These are phyloP conservation scores for Knipowitschia caucasica DNA, from an alignment of 2,797 vertebrate genomes.

Conservation along the genomic window DNA sequence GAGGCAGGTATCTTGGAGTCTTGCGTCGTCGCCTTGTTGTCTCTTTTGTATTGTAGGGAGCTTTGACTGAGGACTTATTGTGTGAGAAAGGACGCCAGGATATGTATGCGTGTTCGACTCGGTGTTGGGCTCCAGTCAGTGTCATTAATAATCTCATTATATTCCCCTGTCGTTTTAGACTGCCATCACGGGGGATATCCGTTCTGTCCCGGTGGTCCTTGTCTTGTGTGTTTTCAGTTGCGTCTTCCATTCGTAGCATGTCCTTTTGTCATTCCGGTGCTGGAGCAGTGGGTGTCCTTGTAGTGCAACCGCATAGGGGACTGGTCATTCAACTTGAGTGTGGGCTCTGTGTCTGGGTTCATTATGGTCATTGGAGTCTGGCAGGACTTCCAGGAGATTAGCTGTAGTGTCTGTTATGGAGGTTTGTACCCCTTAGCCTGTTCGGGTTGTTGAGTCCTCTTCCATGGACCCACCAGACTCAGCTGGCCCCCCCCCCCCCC, in stretches of 20 bases:
- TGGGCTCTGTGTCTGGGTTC: constrained; percentile 82
- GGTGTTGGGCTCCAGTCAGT: constrained; percentile 80
- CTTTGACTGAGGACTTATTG: constrained; percentile 69
- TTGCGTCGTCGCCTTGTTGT: constrained; percentile 83
- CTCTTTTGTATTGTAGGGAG: constrained; percentile 79
- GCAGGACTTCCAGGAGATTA: constrained; percentile 74
- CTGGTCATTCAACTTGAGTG: constrained; percentile 78
- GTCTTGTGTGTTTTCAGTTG: constrained; percentile 86
- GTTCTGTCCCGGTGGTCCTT: constrained; percentile 80
- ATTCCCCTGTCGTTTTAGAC: constrained; percentile 60
- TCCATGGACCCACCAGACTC: constrained; percentile 74
- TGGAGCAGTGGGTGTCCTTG: constrained; percentile 75
- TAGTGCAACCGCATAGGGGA: constrained; percentile 82
- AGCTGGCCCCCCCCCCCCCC: no score
- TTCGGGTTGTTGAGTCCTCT: constrained; percentile 83
- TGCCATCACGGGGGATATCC: constrained; percentile 80
- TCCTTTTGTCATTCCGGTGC: constrained; percentile 77
- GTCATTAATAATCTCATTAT: constrained; percentile 81
- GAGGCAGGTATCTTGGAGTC: constrained; percentile 77
- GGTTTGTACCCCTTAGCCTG: constrained; percentile 71
- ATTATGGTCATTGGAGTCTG: constrained; percentile 75
- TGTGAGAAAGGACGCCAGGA: constrained; percentile 76
- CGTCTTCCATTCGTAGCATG: constrained; percentile 35
- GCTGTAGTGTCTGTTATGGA: constrained; percentile 70
- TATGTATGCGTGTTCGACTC: constrained; percentile 73